phyloP scores from a whole-genome alignment of 2,797 vertebrate species.

The Sphenopsis melanotis region DNA sequence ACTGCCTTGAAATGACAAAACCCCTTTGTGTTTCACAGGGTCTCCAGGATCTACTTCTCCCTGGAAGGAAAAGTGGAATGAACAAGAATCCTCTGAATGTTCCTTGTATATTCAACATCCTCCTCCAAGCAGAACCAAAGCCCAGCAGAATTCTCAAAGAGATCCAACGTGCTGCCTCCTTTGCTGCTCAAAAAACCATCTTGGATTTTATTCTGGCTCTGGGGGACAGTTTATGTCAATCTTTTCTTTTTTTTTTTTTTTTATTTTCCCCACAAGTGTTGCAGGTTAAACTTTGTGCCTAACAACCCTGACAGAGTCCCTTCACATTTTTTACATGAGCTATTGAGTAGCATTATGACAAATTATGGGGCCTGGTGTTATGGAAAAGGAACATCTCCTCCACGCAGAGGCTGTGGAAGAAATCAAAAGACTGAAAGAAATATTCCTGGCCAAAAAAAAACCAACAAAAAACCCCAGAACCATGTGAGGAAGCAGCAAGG shows the following conservation, averaged over 20 bases:
- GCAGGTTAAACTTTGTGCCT: conserved; percentile 29
- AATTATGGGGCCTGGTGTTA: conserved; percentile 48
- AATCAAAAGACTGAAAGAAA: conserved; percentile 33
- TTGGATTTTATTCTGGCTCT: neutral
- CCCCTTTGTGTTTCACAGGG: neutral
- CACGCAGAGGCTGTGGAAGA: conserved; percentile 7
- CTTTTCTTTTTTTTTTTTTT: neutral
- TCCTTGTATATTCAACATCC: neutral
- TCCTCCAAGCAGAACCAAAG: conserved; percentile 21
- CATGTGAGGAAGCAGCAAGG: neutral
- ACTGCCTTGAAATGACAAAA: conserved; percentile 17
- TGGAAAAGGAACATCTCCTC: conserved; percentile 27
- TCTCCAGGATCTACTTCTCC: neutral
- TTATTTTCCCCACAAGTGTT: neutral
- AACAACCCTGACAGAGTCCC: neutral
- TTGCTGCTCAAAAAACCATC: neutral
- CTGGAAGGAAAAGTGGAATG: neutral
- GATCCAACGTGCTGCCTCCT: neutral
- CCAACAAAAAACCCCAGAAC: neutral
- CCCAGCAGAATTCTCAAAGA: conserved; percentile 9
- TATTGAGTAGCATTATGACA: conserved; percentile 40
- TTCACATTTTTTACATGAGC: conserved; percentile 15
- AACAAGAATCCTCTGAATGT: neutral
- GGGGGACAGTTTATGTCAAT: conserved; percentile 14
- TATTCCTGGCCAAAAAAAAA: neutral